Base-by-base conservation (phyloP, 2,113 vertebrate genomes). In the Eptesicus fuscus region DNA sequence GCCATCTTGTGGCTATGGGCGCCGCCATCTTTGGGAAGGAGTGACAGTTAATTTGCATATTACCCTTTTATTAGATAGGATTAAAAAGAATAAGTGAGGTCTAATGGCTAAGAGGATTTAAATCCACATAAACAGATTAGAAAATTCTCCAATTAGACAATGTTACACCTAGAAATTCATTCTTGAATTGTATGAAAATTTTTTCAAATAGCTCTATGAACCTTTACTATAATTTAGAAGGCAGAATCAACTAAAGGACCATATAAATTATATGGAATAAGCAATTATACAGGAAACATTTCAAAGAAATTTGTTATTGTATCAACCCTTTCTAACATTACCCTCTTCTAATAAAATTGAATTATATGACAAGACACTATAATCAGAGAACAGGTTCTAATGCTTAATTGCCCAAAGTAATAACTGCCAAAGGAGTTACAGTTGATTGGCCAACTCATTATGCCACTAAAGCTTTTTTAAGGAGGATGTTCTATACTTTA, bases 61-160 rank as follows among this genome's bases (percentile, higher is more conserved):
- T 56, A 56, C 53, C 20, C 53, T 56, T 56, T 56, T 56, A 20
- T 56, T 56, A 56, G 20, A 56, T 56, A 56, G 53, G 53, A 56
- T 56, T 56, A 56, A 56, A 53, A 56, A 59, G 8, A 92, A 8
- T 70, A 85, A 93, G 84, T 51, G 44, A 97, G 91, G 51, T 51
- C 61, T 44, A 63, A 47, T 14, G 9, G 56, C 40, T 40, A 91
- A 93, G 23, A 3, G 47, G 35, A 83, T 6, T 6, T 93, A 13
- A 91, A 35, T 91, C 8, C 22, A 78, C 9, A 82, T 18, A 51
- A 71, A 82, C 25, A 91, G 37, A 93, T 74, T 89, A 67, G n/a
- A 93, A 95, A 96, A 69, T 83, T 82, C n/a, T 83, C 69, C 80
- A 88, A 18, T 85, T 74, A 88, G 47, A 86, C 93, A 86, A 44